Conservation (phyloP, 2,113 vertebrate species). For the Apteryx mantelli region DNA sequence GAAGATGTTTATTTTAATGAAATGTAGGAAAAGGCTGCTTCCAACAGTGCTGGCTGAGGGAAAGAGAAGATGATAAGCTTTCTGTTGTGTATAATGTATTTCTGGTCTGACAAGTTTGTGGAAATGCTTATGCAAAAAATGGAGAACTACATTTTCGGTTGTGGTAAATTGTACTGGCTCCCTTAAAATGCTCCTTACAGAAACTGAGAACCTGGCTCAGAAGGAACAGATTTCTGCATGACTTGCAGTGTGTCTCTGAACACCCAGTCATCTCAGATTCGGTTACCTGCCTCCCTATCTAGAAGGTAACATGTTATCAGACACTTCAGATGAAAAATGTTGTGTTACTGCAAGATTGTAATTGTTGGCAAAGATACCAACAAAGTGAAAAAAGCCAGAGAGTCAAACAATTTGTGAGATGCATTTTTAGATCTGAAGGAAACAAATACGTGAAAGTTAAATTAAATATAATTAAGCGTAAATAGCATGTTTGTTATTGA, state of each 20-base stretch:
- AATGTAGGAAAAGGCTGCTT: not conserved
- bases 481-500: not conserved
- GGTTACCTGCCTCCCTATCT: not conserved
- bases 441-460: not conserved
- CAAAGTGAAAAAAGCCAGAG: not conserved
- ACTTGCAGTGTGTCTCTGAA: not conserved
- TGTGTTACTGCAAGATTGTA: not conserved
- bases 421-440: not conserved
- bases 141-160: not conserved
- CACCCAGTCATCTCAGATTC: not conserved
- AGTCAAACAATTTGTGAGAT: not conserved
- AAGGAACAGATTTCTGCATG: not conserved
- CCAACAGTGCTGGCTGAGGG: not conserved
- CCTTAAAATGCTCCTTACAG: not conserved
- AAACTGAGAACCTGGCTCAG: not conserved
- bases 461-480: not conserved
- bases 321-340: not conserved
- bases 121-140: not conserved
- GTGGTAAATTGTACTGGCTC: not conserved
- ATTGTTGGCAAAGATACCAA: not conserved
- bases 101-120: not conserved
- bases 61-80: not conserved
- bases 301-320: not conserved
- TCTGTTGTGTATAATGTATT: not conserved
- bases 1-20: not conserved